These are phyloP conservation scores for Zaprionus tsacasi DNA, from an alignment of 1,140 invertebrate genomes.

Conservation along the genomic window DNA sequence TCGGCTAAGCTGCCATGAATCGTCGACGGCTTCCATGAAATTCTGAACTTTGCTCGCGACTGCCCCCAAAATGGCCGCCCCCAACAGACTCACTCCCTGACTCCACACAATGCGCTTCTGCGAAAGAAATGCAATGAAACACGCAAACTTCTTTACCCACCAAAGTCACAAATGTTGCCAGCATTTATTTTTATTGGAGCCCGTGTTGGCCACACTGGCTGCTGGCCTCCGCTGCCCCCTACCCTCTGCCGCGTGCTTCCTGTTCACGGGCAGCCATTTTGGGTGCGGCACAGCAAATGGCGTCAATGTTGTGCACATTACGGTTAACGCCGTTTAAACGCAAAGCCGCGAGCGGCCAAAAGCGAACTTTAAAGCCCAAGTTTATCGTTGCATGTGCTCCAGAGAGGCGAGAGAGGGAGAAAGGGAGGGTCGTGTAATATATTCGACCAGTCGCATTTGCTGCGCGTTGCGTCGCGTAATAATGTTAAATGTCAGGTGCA, in stretches of 20 bases:
- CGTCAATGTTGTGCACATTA: constrained; percentile 77
- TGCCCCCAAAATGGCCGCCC: neutral
- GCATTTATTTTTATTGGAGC: constrained; percentile 47
- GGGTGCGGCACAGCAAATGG: constrained; percentile 48
- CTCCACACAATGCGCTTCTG: neutral
- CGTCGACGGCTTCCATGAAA: constrained; percentile 1
- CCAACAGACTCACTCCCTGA: neutral
- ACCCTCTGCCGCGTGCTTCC: neutral
- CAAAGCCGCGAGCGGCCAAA: constrained; percentile 8
- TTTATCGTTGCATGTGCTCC: constrained; percentile 49
- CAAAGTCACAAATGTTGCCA: constrained; percentile 49
- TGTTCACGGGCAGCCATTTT: constrained; percentile 29
- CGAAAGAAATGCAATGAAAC: constrained; percentile 46
- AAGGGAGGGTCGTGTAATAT: constrained; percentile 27
- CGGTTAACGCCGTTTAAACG: constrained; percentile 65
- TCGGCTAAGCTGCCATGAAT: constrained; percentile 3
- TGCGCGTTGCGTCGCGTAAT: constrained; percentile 55
- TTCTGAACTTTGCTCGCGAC: constrained; percentile 7
- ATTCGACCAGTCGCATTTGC: constrained; percentile 44
- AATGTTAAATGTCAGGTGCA: constrained; percentile 81
- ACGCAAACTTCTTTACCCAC: constrained; percentile 43
- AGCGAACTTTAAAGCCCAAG: constrained; percentile 56
- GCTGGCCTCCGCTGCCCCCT: neutral
- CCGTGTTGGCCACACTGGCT: neutral
- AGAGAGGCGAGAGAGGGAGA: too few species aligned